Percentiles rank a stretch among this genome's conserved stretches.
phyloP scores from a whole-genome alignment of 2,888 invertebrate species.

The Diplazon laetatorius region DNA sequence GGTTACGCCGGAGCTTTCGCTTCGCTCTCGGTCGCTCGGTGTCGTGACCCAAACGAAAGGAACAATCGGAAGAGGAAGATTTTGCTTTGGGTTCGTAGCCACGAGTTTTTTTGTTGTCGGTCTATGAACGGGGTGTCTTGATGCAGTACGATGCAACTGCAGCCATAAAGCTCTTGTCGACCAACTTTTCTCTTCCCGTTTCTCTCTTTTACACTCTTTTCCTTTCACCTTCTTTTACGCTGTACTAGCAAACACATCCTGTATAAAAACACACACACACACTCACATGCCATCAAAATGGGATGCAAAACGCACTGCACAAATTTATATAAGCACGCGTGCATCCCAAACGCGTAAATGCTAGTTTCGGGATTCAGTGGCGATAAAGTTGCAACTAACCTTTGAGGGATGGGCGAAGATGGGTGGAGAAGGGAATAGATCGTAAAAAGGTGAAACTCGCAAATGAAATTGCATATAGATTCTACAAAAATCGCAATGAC shows the following conservation, averaged over 20 bases:
- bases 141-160: background rate
- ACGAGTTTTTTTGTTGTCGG: constrained; percentile 9
- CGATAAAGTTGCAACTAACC: background rate
- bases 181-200: background rate
- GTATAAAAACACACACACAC: background rate
- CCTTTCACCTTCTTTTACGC: background rate
- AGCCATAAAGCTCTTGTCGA: constrained; percentile 4
- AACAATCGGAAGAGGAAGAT: constrained; percentile 9
- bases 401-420: too few species aligned
- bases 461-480: background rate
- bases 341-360: background rate
- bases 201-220: too few species aligned
- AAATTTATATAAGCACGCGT: constrained; percentile 2
- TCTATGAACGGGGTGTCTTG: background rate
- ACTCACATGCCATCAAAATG: too few species aligned
- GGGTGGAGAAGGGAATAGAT: too few species aligned
- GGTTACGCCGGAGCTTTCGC: background rate
- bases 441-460: too few species aligned
- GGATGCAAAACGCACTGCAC: background rate
- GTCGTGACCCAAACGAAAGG: constrained; percentile 5
- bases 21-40: background rate
- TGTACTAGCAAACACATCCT: background rate
- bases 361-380: background rate
- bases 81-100: background rate
- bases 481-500: background rate